Evolutionary conservation across 2,113 vertebrate genomes (phyloP), one percentile per base, ranked within the genome.

Genomic region (Passer domesticus): DNA sequence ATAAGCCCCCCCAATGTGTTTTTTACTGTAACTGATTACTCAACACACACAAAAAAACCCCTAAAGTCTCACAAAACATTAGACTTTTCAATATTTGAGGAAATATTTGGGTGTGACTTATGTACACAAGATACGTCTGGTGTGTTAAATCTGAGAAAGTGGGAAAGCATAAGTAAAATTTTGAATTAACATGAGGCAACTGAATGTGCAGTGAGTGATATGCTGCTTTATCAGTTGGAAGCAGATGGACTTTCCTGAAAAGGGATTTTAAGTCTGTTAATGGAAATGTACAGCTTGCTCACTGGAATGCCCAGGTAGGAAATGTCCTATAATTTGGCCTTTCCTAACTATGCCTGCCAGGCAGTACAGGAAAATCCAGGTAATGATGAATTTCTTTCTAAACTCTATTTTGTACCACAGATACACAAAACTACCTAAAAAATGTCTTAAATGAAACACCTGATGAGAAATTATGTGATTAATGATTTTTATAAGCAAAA

Each of bases 181-280:
- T 28, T 63, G 44, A 85, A 84, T 93, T 66, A 87, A 37, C 47
- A 63, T 18, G 11, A 91, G 41, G 64, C 59, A 94, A 56, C 15
- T 82, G 68, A 75, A 78, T 21, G n/a, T 1, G 1, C 39, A 70
- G 23, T 43, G 50, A 73, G 35, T 68, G 75, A 87, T 44, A 85
- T 27, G 24, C n/a, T 90, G 50, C 56, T 91, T 94, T 95, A 96
- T 94, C 70, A 91, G 78, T 7, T 62, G 82, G 37, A 83, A 94
- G 66, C 92, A 94, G 73, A 93, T 37, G 56, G 56, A 70, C 37
- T 83, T 82, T 35, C 21, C 72, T 79, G 69, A 89, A 89, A 70
- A 89, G 31, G 72, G 18, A 78, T 52, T 23, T 6, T 52, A 50
- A 86, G 28, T 33, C 59, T 70, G 24, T 67, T 89, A 92, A 78